Percentiles rank a stretch among this genome's conserved stretches.
These are phyloP conservation scores for Drosophila arawakana DNA, from an alignment of 1,140 invertebrate species.

Conservation along the genomic window DNA sequence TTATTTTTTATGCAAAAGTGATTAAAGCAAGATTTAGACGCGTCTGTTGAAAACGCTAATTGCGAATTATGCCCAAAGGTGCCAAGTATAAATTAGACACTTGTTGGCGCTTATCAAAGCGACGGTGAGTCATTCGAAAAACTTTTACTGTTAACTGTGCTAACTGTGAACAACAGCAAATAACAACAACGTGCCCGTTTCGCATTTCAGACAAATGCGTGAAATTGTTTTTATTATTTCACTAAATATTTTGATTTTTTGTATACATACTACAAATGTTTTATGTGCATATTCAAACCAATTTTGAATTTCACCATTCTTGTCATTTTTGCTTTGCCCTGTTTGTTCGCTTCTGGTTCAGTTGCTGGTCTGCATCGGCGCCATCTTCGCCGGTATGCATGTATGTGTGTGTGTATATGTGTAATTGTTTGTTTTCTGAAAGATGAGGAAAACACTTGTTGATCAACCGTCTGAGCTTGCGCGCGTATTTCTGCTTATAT, in stretches of 20 bases:
- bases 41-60: not conserved
- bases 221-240: conserved; percentile 11
- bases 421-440: conserved; percentile 9
- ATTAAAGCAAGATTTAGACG: not conserved
- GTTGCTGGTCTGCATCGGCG: conserved; percentile 25
- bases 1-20: not conserved
- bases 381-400: conserved; percentile 25
- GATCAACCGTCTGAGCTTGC: conserved; percentile 18
- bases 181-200: conserved; percentile 4
- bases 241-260: conserved; percentile 16
- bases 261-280: conserved; percentile 3
- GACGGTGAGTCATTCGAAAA: conserved; percentile 68
- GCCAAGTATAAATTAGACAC: conserved; percentile 39
- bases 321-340: conserved; percentile 39
- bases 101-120: conserved; percentile 63
- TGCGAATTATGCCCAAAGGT: conserved; percentile 27
- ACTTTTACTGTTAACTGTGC: conserved; percentile 43
- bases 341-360: not conserved
- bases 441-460: conserved; percentile 30
- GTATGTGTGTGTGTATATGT: conserved; percentile 7
- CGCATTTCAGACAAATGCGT: not conserved
- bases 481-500: conserved; percentile 16
- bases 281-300: conserved; percentile 19
- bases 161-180: conserved; percentile 20
- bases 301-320: conserved; percentile 75